These are phyloP conservation scores for Schizothorax lantsangensis DNA, from an alignment of 2,797 vertebrate genomes.

Conservation along the genomic window DNA sequence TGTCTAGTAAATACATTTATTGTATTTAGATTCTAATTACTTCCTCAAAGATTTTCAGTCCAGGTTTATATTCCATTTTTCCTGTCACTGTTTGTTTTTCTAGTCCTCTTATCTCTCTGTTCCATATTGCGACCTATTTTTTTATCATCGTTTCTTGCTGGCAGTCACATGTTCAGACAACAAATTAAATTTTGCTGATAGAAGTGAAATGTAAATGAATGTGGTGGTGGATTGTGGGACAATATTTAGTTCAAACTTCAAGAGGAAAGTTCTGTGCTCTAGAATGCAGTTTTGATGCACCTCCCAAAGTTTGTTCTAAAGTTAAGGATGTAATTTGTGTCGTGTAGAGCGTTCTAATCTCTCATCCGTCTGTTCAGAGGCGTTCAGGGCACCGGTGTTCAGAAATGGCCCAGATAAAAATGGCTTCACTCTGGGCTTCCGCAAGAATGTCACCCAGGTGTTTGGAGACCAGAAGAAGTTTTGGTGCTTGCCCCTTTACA, in stretches of 20 bases:
- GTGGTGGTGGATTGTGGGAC: background rate
- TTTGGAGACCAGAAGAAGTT: conserved; percentile 82
- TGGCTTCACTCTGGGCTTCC: conserved; percentile 92
- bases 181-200: background rate
- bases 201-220: background rate
- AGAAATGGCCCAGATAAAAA: conserved; percentile 90
- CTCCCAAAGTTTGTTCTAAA: background rate
- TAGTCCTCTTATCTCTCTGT: background rate
- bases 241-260: conserved; percentile 23
- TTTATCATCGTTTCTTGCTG: background rate
- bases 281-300: background rate
- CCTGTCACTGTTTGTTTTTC: background rate
- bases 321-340: background rate
- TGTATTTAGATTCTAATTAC: background rate
- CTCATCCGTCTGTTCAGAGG: conserved; percentile 79
- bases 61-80: background rate
- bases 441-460: conserved; percentile 81
- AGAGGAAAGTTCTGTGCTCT: background rate
- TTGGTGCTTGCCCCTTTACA: conserved; percentile 90
- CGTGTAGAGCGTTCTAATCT: background rate
- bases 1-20: background rate
- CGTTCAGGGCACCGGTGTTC: conserved; percentile 92
- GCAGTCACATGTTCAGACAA: conserved; percentile 12
- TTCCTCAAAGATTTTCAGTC: background rate
- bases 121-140: background rate